phyloP scores from a whole-genome alignment of 2,797 vertebrate species.

The Takifugu ocellatus region DNA sequence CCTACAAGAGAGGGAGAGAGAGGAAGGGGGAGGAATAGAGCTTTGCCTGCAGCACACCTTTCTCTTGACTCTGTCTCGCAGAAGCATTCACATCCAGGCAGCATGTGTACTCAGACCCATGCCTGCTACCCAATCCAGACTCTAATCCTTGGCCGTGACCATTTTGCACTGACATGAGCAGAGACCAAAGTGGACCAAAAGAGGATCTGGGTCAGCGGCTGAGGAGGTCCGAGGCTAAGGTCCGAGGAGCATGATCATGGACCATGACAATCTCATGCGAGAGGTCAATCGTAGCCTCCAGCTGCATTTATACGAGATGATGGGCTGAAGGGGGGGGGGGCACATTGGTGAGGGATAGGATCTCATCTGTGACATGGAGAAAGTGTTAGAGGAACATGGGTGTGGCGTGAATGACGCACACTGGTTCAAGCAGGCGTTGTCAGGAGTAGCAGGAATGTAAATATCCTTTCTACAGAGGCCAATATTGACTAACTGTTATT shows the following conservation, averaged over 20 bases:
- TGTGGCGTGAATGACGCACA: conserved; percentile 30
- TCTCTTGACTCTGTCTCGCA: conserved; percentile 23
- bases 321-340: conserved; percentile 89
- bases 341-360: conserved; percentile 59
- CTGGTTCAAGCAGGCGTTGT: not conserved
- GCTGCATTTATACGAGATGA: conserved; percentile 96
- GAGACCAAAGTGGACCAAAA: conserved; percentile 85
- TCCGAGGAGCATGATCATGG: conserved; percentile 92
- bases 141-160: conserved; percentile 23
- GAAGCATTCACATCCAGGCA: conserved; percentile 36
- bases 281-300: conserved; percentile 98
- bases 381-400: conserved; percentile 10
- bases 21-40: conserved; percentile 20
- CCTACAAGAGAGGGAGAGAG: conserved; percentile 9
- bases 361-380: conserved; percentile 24
- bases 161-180: conserved; percentile 60
- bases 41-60: conserved; percentile 15
- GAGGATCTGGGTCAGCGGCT: conserved; percentile 92
- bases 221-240: conserved; percentile 86
- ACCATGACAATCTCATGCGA: conserved; percentile 96
- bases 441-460: conserved; percentile 25
- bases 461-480: conserved; percentile 11
- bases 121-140: conserved; percentile 20
- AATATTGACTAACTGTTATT: conserved; percentile 25
- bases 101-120: conserved; percentile 53